Evolutionary conservation across 2,888 invertebrate genomes (phyloP).

Genomic region (Lottia gigantea): DNA sequence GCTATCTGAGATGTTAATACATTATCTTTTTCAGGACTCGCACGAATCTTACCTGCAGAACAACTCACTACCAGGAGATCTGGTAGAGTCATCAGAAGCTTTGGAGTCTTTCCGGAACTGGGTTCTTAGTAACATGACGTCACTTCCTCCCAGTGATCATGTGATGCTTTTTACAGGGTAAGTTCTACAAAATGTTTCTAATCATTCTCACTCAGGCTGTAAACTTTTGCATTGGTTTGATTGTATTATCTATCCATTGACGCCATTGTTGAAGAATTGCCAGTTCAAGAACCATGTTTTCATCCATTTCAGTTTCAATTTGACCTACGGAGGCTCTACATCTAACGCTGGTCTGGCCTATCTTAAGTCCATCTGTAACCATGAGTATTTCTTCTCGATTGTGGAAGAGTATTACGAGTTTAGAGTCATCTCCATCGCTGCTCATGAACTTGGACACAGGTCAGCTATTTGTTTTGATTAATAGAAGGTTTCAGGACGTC

Average conservation of each 20-base stretch:
- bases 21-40: slow-evolving; percentile 19
- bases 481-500: background rate
- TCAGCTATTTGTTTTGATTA: slow-evolving; percentile 12
- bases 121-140: slow-evolving; percentile 25
- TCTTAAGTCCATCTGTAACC: slow-evolving; percentile 34
- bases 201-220: no score
- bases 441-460: slow-evolving; percentile 42
- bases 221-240: no score
- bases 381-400: slow-evolving; percentile 37
- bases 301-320: slow-evolving; percentile 29
- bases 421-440: slow-evolving; percentile 36
- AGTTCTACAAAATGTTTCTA: background rate
- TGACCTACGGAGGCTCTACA: slow-evolving; percentile 37
- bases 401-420: slow-evolving; percentile 41
- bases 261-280: no score
- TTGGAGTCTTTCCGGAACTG: slow-evolving; percentile 35
- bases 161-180: slow-evolving; percentile 41
- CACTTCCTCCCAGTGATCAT: slow-evolving; percentile 34
- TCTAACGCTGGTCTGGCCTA: slow-evolving; percentile 39
- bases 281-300: no score
- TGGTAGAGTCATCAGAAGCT: slow-evolving; percentile 34
- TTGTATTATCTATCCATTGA: no score
- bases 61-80: slow-evolving; percentile 20
- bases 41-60: slow-evolving; percentile 23
- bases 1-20: no score